Conservation (phyloP, 2,888 invertebrate species). For the Tetranychus truncatus region DNA sequence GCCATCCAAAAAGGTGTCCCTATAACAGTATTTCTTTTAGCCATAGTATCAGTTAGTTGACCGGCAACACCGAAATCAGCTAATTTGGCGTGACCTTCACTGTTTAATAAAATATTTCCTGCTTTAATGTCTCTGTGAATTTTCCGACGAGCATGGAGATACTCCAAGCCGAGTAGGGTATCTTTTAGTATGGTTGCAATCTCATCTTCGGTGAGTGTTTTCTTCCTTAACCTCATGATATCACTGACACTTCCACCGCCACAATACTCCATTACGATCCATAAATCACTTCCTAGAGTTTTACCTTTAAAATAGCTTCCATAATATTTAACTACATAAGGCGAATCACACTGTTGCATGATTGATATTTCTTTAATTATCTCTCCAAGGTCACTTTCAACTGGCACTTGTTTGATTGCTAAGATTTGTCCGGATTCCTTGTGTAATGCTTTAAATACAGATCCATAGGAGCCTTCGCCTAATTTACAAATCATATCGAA, state of each 20-base stretch:
- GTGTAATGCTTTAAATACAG: conserved; percentile 93
- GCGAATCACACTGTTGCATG: conserved; percentile 99
- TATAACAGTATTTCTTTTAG: conserved; percentile 82
- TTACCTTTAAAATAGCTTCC: conserved; percentile 75
- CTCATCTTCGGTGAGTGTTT: conserved; percentile 85
- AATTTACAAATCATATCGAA: conserved; percentile 98
- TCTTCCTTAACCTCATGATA: conserved; percentile 91
- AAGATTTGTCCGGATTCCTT: conserved; percentile 88
- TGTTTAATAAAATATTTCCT: conserved; percentile 91
- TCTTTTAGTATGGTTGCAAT: conserved; percentile 89
- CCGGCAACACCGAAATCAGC: conserved; percentile 99
- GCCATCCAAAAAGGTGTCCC: conserved; percentile 98
- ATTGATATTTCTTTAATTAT: conserved; percentile 99
- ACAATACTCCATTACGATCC: conserved; percentile 99
- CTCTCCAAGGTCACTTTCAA: conserved; percentile 81
- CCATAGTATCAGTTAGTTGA: conserved; percentile 94
- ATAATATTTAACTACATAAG: conserved; percentile 97
- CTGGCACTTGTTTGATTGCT: conserved; percentile 97
- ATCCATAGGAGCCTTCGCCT: conserved; percentile 52
- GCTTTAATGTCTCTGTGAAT: conserved; percentile 48
- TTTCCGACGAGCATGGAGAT: conserved; percentile 83
- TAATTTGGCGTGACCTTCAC: conserved; percentile 91
- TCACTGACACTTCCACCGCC: conserved; percentile 98
- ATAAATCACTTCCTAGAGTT: conserved; percentile 55
- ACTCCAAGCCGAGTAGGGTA: conserved; percentile 86